phyloP scores from a whole-genome alignment of 1,140 invertebrate genomes.

The Drosophila ambigua region DNA sequence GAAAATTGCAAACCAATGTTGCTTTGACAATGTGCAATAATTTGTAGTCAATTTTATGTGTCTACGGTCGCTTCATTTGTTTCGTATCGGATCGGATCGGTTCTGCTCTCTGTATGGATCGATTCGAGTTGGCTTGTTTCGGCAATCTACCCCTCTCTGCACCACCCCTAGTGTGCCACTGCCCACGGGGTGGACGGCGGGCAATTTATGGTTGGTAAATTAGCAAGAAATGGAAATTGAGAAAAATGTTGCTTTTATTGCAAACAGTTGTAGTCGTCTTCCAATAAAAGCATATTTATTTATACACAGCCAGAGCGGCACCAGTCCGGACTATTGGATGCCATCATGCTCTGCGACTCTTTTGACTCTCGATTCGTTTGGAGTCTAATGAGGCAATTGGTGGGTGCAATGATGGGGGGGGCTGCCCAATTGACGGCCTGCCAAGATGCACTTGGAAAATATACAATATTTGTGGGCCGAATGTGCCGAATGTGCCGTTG shows the following conservation, averaged over 20 bases:
- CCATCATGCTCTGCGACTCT: slow-evolving; percentile 30
- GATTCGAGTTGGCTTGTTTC: slow-evolving; percentile 69
- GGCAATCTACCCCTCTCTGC: slow-evolving; percentile 5
- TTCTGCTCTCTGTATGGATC: slow-evolving; percentile 48
- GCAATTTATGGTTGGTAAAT: slow-evolving; percentile 79
- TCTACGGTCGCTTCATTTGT: slow-evolving; percentile 61
- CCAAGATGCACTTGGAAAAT: slow-evolving; percentile 43
- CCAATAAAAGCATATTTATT: slow-evolving; percentile 80
- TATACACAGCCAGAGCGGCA: slow-evolving; percentile 55
- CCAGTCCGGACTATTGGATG: slow-evolving; percentile 7
- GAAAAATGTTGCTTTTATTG: slow-evolving; percentile 82
- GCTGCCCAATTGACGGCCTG: slow-evolving; percentile 62
- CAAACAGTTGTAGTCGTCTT: slow-evolving; percentile 81
- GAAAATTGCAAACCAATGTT: slow-evolving; percentile 82
- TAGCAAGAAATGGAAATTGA: slow-evolving; percentile 82
- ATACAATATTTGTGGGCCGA: slow-evolving; percentile 21
- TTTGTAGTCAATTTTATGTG: slow-evolving; percentile 82
- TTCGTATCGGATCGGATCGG: slow-evolving; percentile 34
- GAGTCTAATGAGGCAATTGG: slow-evolving; percentile 74
- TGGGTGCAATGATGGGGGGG: slow-evolving; percentile 59
- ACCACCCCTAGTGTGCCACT: background rate
- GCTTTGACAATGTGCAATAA: slow-evolving; percentile 82
- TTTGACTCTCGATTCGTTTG: slow-evolving; percentile 75
- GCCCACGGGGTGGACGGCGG: slow-evolving; percentile 47
- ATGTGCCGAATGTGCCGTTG: slow-evolving; percentile 7